phyloP scores from a whole-genome alignment of 2,888 invertebrate species.

The Parascotia fuliginaria region DNA sequence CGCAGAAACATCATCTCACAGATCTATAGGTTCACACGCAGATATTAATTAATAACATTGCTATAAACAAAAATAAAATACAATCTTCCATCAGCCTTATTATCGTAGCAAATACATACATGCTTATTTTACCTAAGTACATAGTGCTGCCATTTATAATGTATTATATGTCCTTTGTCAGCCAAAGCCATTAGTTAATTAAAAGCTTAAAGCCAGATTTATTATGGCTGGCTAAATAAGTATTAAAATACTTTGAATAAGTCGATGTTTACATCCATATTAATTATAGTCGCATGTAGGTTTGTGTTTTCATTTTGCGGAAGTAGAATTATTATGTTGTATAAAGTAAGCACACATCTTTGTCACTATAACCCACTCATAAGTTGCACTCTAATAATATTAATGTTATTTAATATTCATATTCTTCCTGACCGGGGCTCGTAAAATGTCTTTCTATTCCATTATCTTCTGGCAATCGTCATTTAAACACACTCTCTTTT shows the following conservation, averaged over 20 bases:
- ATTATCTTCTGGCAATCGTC: too few relatives aligned
- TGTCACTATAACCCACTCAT: background rate
- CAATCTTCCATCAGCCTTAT: background rate
- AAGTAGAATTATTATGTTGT: too few relatives aligned
- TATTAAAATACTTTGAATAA: background rate
- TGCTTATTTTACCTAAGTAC: slow-evolving; percentile 2
- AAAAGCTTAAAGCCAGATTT: slow-evolving; percentile 9
- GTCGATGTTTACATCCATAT: slow-evolving; percentile 1
- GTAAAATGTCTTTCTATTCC: too few relatives aligned
- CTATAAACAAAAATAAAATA: background rate
- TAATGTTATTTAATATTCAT: too few relatives aligned
- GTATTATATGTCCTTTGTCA: slow-evolving; percentile 8
- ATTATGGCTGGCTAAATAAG: slow-evolving; percentile 3
- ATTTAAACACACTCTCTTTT: too few relatives aligned
- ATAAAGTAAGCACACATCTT: too few relatives aligned
- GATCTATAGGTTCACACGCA: too few relatives aligned
- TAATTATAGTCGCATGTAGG: background rate
- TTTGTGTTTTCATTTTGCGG: background rate
- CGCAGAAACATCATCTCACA: too few relatives aligned
- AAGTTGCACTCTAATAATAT: too few relatives aligned
- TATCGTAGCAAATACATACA: too few relatives aligned
- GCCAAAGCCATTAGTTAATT: slow-evolving; percentile 14
- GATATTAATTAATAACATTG: too few relatives aligned
- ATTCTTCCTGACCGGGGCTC: too few relatives aligned
- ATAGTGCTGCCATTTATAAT: slow-evolving; percentile 4